Evolutionary conservation across 2,113 vertebrate species (phyloP).

Genomic region (Sebastes fasciatus): DNA sequence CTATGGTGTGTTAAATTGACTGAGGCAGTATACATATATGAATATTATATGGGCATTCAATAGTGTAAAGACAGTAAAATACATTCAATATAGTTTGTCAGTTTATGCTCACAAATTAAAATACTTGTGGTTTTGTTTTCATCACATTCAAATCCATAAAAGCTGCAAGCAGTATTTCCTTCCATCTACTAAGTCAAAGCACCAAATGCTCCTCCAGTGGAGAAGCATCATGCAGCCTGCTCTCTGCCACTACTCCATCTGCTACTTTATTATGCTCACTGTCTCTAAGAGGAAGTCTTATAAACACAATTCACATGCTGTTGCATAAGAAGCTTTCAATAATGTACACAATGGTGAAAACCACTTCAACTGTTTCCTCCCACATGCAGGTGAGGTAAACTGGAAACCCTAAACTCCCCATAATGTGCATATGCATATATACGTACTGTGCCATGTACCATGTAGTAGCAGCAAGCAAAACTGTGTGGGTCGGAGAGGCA

Average conservation of each 20-base stretch:
- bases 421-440: neutral
- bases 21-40: neutral
- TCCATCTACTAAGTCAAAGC: neutral
- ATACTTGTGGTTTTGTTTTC: neutral
- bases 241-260: conserved; percentile 19
- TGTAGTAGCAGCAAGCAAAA: neutral
- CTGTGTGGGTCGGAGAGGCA: neutral
- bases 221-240: neutral
- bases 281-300: neutral
- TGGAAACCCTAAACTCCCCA: neutral
- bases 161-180: too few relatives aligned
- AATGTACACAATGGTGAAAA: neutral
- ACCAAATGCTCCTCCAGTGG: neutral
- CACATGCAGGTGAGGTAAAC: neutral
- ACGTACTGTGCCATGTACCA: neutral
- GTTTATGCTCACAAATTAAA: neutral
- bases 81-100: neutral
- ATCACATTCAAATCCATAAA: neutral
- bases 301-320: neutral
- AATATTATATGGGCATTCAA: neutral
- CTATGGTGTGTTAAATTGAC: neutral
- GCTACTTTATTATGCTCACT: neutral
- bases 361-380: neutral
- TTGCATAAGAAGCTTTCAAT: neutral
- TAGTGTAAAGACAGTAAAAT: neutral